Base-by-base conservation (phyloP, 2,888 invertebrate genomes). In the Steinernema carpocapsae region DNA sequence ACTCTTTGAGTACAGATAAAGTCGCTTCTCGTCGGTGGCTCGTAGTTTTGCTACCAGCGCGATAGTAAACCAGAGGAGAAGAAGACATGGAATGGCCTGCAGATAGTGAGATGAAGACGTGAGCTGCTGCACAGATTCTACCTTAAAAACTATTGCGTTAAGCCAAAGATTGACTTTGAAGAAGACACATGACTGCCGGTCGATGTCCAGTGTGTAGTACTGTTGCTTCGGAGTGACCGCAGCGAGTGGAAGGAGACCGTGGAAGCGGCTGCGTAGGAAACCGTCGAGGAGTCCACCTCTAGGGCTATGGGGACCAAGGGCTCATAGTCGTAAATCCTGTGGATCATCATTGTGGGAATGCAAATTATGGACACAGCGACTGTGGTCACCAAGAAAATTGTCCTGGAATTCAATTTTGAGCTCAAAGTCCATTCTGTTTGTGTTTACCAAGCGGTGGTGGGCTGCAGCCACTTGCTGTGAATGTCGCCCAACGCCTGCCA, bases 1-100 rank as follows among this genome's bases (percentile, higher is more conserved):
- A 42, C 80, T 81, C 71, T 83, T 83, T 32, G 81, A 81, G 71
- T 83, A 88, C 85, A 84, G 80, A 76, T 81, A 78, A 45, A 82
- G 81, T 24, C 83, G 46, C 52, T 83, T 83, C 72, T 83, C 82
- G 42, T 84, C 82, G 0, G 83, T 83, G 43, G 79, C 80, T 29
- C 82, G 71, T 10, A 84, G 72, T 71, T 82, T 84, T 7, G 78
- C n/a, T 14, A 84, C 80, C 46, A 84, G 70, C 0, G 81, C 81
- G 7, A 82, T 72, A 0, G 83, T 84, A 73, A 84, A 84, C 81
- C 81, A 82, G 3, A 84, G 78, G 2, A 84, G 77, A 2, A 84
- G 79, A 1, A 75, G 76, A 70, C 84, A 84, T 1, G 84, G 84
- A 12, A 84, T 76, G 0, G 82, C 81, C 78, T 80, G 73, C 51